phyloP scores from a whole-genome alignment of 2,888 invertebrate species.

The Epicampocera succincta region DNA sequence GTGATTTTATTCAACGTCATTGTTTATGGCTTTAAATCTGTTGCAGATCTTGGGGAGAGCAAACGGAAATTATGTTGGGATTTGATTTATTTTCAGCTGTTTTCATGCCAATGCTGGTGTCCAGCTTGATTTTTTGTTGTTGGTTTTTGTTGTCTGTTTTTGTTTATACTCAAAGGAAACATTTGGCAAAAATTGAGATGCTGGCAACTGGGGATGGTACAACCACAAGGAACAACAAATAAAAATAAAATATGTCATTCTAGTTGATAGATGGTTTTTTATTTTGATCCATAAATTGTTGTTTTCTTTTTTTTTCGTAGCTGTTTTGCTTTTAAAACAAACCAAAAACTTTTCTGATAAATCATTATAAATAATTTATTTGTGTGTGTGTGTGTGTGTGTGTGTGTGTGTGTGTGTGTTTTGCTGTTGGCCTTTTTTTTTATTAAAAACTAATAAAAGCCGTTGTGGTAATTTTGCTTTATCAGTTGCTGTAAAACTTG shows the following conservation, averaged over 20 bases:
- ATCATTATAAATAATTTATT: constrained; percentile 32
- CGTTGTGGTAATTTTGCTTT: constrained; percentile 28
- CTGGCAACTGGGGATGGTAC: neutral
- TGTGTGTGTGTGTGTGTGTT: neutral
- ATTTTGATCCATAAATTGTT: constrained; percentile 29
- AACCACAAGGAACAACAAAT: neutral
- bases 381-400: neutral
- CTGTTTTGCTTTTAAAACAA: neutral
- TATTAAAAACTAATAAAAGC: constrained; percentile 11
- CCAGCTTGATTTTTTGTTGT: too few relatives aligned
- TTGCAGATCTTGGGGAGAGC: constrained; percentile 3
- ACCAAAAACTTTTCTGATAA: constrained; percentile 14
- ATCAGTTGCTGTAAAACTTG: constrained; percentile 30
- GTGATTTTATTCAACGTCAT: constrained; percentile 1
- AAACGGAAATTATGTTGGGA: constrained; percentile 41
- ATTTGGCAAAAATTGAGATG: constrained; percentile 34
- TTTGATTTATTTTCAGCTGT: constrained; percentile 35
- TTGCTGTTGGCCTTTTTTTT: neutral
- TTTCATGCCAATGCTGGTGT: neutral
- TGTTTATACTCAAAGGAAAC: constrained; percentile 6
- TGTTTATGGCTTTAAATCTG: neutral
- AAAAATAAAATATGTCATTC: constrained; percentile 49
- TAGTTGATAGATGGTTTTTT: constrained; percentile 62
- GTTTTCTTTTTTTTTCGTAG: constrained; percentile 25
- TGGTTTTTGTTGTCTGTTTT: neutral